Evolutionary conservation across 1,140 invertebrate species (phyloP).

Genomic region (Drosophila lacertosa): DNA sequence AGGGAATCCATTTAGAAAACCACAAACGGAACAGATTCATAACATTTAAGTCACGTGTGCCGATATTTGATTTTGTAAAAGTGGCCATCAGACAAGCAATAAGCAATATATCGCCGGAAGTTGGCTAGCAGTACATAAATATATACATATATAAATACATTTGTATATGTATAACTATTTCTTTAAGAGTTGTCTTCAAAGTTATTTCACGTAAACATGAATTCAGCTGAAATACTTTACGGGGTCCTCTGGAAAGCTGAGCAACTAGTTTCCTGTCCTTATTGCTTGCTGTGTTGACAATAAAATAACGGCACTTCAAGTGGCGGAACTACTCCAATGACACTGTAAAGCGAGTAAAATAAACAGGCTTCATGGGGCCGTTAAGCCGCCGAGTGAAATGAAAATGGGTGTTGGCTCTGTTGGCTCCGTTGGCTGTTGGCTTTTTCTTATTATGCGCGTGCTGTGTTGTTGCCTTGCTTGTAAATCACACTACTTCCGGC

Average conservation of each 20-base stretch:
- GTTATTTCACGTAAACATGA: not conserved
- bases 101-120: not conserved
- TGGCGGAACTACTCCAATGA: constrained; percentile 37
- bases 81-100: not conserved
- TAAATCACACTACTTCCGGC: constrained; percentile 79
- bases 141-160: not conserved
- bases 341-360: constrained; percentile 39
- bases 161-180: not conserved
- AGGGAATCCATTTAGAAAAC: not conserved
- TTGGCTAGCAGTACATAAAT: not conserved
- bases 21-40: not conserved
- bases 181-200: not conserved
- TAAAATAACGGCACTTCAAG: constrained; percentile 34
- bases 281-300: constrained; percentile 19
- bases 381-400: not conserved
- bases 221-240: constrained; percentile 12
- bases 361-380: constrained; percentile 19
- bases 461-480: constrained; percentile 47
- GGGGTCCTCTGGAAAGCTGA: not conserved
- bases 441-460: constrained; percentile 62
- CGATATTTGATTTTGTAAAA: not conserved
- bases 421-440: too few relatives aligned
- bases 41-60: constrained; percentile 3
- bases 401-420: constrained; percentile 18
- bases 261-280: constrained; percentile 34